Evolutionary conservation across 1,140 invertebrate species (phyloP).

Genomic region (Bombus balteatus): DNA sequence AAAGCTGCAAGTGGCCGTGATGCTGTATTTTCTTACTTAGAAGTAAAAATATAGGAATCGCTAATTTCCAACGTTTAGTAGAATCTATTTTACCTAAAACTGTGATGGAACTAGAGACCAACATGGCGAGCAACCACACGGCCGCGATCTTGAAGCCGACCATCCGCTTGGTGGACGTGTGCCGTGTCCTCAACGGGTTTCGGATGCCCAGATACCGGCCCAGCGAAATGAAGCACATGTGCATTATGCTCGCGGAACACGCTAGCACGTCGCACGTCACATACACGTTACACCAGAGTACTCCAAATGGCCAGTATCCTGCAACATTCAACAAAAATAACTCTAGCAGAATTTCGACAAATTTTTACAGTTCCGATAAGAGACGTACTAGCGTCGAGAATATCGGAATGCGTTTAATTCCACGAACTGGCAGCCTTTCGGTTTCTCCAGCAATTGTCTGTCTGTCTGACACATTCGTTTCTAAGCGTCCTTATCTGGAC

Average conservation of each 20-base stretch:
- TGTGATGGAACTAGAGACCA: slow-evolving; percentile 94
- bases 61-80: not conserved
- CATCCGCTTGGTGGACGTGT: slow-evolving; percentile 89
- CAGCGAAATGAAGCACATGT: slow-evolving; percentile 98
- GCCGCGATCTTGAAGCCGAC: slow-evolving; percentile 92
- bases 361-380: not conserved
- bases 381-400: not conserved
- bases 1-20: too few relatives aligned
- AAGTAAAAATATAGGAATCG: not conserved
- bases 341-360: too few relatives aligned
- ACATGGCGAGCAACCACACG: slow-evolving; percentile 93
- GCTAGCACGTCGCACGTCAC: slow-evolving; percentile 97
- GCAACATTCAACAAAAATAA: slow-evolving; percentile 70
- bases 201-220: slow-evolving; percentile 96
- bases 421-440: not conserved
- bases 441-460: not conserved
- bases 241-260: slow-evolving; percentile 96
- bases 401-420: not conserved
- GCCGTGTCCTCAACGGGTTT: slow-evolving; percentile 92
- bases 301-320: slow-evolving; percentile 96
- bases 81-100: slow-evolving; percentile 87
- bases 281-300: slow-evolving; percentile 95
- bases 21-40: not conserved
- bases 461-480: not conserved
- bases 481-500: not conserved